phyloP scores from a whole-genome alignment of 2,113 vertebrate species.

The Nanorana parkeri region DNA sequence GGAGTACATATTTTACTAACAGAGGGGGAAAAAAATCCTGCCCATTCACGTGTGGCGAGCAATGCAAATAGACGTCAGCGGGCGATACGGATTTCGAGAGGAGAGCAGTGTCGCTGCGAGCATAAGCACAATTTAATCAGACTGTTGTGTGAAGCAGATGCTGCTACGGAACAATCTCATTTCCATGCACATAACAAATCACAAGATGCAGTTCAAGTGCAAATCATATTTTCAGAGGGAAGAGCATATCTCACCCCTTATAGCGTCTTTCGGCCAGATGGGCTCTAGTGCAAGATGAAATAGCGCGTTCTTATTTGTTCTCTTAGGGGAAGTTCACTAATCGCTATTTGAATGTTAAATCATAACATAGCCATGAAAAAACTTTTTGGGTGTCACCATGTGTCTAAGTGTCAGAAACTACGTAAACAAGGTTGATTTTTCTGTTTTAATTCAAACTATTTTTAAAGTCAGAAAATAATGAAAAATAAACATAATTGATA shows the following conservation, averaged over 20 bases:
- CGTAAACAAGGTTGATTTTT: no score
- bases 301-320: no score
- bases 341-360: no score
- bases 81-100: not conserved
- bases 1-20: constrained; percentile 19
- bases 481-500: no score
- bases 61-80: constrained; percentile 12
- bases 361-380: no score
- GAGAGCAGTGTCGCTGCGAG: not conserved
- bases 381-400: no score
- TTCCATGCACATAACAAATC: constrained; percentile 29
- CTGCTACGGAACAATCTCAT: not conserved
- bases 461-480: no score
- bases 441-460: no score
- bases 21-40: not conserved
- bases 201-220: not conserved
- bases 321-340: no score
- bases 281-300: no score
- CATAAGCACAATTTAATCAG: constrained; percentile 13
- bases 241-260: not conserved
- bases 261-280: not conserved
- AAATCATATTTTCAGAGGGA: not conserved
- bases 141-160: not conserved
- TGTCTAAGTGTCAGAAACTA: no score
- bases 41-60: not conserved